phyloP scores from a whole-genome alignment of 1,140 invertebrate species.

The Frieseomelitta varia region DNA sequence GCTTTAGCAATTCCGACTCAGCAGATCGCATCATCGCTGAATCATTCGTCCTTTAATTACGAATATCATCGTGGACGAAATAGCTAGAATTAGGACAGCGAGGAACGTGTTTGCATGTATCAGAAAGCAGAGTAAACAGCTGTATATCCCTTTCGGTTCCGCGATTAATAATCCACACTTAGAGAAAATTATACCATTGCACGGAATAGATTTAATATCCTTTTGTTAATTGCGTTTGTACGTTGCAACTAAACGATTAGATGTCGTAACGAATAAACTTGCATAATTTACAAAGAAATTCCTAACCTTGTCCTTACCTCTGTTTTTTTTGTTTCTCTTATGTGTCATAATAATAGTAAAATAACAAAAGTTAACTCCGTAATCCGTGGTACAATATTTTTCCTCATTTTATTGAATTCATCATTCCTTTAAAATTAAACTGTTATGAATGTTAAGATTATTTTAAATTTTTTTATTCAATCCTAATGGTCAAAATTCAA shows the following conservation, averaged over 20 bases:
- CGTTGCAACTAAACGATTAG: conserved; percentile 13
- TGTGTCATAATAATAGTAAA: too few relatives aligned
- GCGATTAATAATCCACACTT: conserved; percentile 9
- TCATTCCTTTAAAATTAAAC: too few relatives aligned
- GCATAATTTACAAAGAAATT: conserved; percentile 18
- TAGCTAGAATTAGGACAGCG: background rate
- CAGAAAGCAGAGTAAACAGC: background rate
- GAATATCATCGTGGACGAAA: background rate
- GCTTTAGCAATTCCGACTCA: background rate
- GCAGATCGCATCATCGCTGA: background rate
- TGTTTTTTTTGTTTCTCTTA: too few relatives aligned
- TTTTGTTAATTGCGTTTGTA: background rate
- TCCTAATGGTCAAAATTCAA: too few relatives aligned
- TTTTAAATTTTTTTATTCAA: too few relatives aligned
- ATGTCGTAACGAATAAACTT: background rate
- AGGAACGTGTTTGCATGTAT: background rate
- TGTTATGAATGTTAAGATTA: too few relatives aligned
- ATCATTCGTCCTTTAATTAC: background rate
- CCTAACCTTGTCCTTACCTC: background rate
- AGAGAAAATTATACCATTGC: background rate
- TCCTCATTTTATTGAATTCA: too few relatives aligned
- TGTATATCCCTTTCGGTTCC: background rate
- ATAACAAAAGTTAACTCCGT: conserved; percentile 22
- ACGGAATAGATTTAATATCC: conserved; percentile 22
- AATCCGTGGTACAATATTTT: too few relatives aligned